These are phyloP conservation scores for Pachypsylla venusta DNA, from an alignment of 1,140 invertebrate species.

Conservation along the genomic window DNA sequence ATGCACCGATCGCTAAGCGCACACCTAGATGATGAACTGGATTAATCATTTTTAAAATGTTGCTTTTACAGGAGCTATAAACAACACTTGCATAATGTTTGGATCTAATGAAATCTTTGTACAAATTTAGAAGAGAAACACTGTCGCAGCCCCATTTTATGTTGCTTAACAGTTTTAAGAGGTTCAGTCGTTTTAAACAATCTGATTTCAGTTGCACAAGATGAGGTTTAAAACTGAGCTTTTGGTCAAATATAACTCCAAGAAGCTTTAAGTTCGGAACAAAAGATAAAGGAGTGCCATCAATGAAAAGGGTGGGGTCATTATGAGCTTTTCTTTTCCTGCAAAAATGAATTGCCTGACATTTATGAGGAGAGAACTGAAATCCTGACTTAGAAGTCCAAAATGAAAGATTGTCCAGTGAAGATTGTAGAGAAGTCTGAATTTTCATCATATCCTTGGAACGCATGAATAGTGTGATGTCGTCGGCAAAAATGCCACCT, in stretches of 20 bases:
- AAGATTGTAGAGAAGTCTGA: neutral
- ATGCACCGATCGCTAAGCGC: neutral
- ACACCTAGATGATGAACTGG: neutral
- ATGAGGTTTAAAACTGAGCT: neutral
- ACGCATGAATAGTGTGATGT: neutral
- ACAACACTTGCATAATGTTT: conserved; percentile 7
- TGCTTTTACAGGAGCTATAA: neutral
- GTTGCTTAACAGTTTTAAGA: neutral
- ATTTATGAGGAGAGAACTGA: conserved; percentile 5
- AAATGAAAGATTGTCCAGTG: neutral
- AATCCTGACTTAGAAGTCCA: conserved; percentile 1
- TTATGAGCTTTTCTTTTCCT: too few relatives aligned
- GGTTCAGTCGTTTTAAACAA: neutral
- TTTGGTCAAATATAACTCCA: neutral
- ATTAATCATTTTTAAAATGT: neutral
- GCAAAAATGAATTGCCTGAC: neutral
- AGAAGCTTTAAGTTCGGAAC: conserved; percentile 2
- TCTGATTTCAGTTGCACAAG: neutral
- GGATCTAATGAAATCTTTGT: conserved; percentile 2
- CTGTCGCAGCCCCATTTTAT: neutral
- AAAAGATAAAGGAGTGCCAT: neutral
- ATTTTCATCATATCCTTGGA: neutral
- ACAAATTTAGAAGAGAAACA: neutral
- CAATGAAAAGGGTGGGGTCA: neutral
- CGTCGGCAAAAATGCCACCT: neutral